phyloP scores from a whole-genome alignment of 2,888 invertebrate genomes.

The Julus scandinavius region DNA sequence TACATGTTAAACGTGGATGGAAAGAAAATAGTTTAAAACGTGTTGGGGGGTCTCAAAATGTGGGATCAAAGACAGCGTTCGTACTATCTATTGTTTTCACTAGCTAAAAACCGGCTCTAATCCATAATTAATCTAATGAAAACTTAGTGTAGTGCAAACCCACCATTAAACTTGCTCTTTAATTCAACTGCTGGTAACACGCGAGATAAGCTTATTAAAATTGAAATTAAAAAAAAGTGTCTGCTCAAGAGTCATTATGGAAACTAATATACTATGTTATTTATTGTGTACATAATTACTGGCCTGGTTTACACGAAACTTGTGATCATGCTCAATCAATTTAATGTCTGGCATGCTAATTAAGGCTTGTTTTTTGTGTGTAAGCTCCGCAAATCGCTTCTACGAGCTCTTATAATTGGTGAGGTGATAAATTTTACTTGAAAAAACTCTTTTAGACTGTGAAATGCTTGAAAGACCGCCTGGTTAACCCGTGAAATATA shows the following conservation, averaged over 20 bases:
- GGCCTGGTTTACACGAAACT: neutral
- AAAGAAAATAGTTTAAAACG: too few relatives aligned
- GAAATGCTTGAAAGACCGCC: neutral
- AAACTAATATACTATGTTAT: neutral
- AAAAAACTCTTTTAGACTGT: neutral
- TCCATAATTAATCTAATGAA: neutral
- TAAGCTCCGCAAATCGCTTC: neutral
- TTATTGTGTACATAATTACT: neutral
- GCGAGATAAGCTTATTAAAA: neutral
- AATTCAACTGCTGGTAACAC: too few relatives aligned
- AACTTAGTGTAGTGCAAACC: neutral
- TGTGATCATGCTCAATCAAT: neutral
- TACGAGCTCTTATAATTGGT: neutral
- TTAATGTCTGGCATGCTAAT: neutral
- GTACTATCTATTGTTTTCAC: neutral
- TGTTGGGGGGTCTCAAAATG: too few relatives aligned
- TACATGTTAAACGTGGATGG: too few relatives aligned
- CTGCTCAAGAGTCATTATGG: neutral
- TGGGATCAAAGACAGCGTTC: too few relatives aligned
- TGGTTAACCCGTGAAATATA: too few relatives aligned
- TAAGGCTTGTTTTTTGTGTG: neutral
- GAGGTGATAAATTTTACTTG: neutral
- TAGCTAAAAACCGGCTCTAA: too few relatives aligned
- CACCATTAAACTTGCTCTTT: neutral
- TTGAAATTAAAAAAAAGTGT: neutral